Evolutionary conservation across 1,140 invertebrate genomes (phyloP).

Genomic region (Cotesia vestalis): DNA sequence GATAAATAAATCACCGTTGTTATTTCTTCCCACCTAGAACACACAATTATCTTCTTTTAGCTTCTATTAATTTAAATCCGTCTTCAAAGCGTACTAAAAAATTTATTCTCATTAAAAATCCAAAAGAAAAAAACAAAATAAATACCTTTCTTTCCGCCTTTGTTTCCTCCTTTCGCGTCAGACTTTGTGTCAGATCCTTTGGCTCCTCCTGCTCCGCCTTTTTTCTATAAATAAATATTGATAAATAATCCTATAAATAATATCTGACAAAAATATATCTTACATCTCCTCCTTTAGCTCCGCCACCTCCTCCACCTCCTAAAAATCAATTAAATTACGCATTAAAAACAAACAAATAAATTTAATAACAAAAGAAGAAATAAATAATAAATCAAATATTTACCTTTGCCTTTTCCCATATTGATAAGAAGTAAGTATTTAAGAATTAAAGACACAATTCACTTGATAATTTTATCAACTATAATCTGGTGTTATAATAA

Average conservation of each 20-base stretch:
- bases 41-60: conserved; percentile 34
- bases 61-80: conserved; percentile 33
- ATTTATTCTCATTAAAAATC: conserved; percentile 1
- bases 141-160: conserved; percentile 46
- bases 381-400: conserved; percentile 3
- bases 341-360: neutral
- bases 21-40: conserved; percentile 47
- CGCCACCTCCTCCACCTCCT: conserved; percentile 38
- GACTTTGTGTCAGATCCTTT: conserved; percentile 34
- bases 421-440: conserved; percentile 35
- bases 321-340: conserved; percentile 14
- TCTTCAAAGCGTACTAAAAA: conserved; percentile 37
- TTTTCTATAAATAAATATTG: conserved; percentile 40
- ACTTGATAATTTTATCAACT: neutral
- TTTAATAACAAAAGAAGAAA: neutral
- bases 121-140: conserved; percentile 8
- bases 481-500: neutral
- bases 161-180: conserved; percentile 40
- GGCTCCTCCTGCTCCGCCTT: conserved; percentile 34
- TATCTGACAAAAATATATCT: conserved; percentile 30
- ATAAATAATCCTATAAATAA: conserved; percentile 2
- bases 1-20: conserved; percentile 22
- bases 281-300: conserved; percentile 45
- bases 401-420: conserved; percentile 44
- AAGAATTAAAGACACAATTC: neutral